Conservation (phyloP, 1,140 invertebrate genomes). For the Plectrocnemia conspersa region DNA sequence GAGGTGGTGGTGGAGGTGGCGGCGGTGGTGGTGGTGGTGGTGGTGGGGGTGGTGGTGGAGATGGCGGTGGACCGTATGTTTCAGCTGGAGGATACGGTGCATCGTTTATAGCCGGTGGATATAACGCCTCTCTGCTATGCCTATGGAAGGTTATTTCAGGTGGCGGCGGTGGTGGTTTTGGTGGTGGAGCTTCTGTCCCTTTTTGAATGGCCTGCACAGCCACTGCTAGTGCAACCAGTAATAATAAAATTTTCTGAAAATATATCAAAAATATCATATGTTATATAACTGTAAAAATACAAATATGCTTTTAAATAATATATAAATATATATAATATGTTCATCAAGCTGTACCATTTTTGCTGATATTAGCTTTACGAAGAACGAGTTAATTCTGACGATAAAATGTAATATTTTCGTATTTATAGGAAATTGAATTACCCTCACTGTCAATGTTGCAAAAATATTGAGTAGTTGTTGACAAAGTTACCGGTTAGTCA, state of each 20-base stretch:
- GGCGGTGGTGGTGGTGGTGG: constrained; percentile 5
- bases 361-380: too few relatives aligned
- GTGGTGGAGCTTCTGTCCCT: constrained; percentile 30
- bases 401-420: too few relatives aligned
- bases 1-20: constrained; percentile 8
- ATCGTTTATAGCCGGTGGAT: not conserved
- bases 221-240: constrained; percentile 27
- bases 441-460: too few relatives aligned
- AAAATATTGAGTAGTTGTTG: too few relatives aligned
- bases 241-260: constrained; percentile 25
- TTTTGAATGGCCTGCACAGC: constrained; percentile 20
- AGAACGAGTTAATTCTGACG: too few relatives aligned
- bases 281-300: too few relatives aligned
- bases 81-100: constrained; percentile 1
- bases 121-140: constrained; percentile 10
- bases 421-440: too few relatives aligned
- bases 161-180: constrained; percentile 30
- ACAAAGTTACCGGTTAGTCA: too few relatives aligned
- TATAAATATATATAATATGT: too few relatives aligned
- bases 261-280: too few relatives aligned
- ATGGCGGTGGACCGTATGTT: constrained; percentile 10
- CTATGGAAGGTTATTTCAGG: constrained; percentile 16
- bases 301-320: too few relatives aligned
- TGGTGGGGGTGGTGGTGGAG: constrained; percentile 14
- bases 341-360: too few relatives aligned